Conservation (phyloP, 2,888 invertebrate genomes). For the Oscheius sp. region DNA sequence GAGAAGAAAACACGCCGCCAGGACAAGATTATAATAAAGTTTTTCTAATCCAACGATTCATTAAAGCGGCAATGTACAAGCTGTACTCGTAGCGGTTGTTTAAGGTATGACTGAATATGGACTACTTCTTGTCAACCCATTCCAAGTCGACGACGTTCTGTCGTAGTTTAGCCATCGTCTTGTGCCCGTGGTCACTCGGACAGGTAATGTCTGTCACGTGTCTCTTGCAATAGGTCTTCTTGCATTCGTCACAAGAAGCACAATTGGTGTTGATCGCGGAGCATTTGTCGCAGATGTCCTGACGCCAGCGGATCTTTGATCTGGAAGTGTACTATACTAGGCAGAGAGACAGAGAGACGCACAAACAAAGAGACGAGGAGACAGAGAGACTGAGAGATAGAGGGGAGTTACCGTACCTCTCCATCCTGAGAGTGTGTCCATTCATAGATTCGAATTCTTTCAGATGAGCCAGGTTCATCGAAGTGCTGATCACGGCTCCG, state of each 20-base stretch:
- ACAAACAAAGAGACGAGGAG: neutral
- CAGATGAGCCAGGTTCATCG: slow-evolving; percentile 61
- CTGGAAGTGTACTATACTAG: slow-evolving; percentile 35
- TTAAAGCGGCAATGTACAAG: slow-evolving; percentile 6
- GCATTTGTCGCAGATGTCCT: slow-evolving; percentile 62
- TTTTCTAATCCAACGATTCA: slow-evolving; percentile 5
- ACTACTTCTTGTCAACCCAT: slow-evolving; percentile 50
- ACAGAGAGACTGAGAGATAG: neutral
- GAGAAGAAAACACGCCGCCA: neutral
- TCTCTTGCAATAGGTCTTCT: slow-evolving; percentile 56
- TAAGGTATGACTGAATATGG: slow-evolving; percentile 19
- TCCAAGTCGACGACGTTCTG: slow-evolving; percentile 63
- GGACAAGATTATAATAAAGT: neutral
- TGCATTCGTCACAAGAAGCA: slow-evolving; percentile 65
- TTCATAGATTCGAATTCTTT: slow-evolving; percentile 56
- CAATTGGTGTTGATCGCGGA: slow-evolving; percentile 55
- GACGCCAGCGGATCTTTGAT: slow-evolving; percentile 57
- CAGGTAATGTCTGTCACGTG: slow-evolving; percentile 60
- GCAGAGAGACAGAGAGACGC: neutral
- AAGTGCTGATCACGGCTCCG: slow-evolving; percentile 67
- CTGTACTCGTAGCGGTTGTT: slow-evolving; percentile 6
- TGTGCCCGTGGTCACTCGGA: slow-evolving; percentile 57
- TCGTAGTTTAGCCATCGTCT: slow-evolving; percentile 54
- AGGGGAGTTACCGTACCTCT: slow-evolving; percentile 23
- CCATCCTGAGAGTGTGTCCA: slow-evolving; percentile 63